Base-by-base conservation (phyloP, 1,140 invertebrate genomes). In the Lepidurus apus region DNA sequence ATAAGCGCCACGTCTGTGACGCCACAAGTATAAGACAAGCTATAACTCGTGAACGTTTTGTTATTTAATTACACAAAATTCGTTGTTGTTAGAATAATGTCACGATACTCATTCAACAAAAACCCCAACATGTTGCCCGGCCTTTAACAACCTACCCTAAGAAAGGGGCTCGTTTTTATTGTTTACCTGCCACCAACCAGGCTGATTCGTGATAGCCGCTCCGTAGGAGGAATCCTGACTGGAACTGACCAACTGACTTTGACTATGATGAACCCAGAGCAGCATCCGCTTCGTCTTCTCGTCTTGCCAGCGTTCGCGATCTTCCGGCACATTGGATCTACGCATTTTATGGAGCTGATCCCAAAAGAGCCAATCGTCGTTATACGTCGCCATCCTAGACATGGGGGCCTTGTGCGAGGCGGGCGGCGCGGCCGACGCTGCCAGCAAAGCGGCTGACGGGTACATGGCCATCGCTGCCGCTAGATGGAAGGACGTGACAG, bases 231-330 rank as follows among this genome's bases (percentile, higher is more conserved):
- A 13, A 42, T 21, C 21, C 53, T 65, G 17, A 21, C 21, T 65
- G 53, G 42, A 78, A 74, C 17, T 43, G 42, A 65, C 47, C 73
- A 74, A 65, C 42, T 43, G n/a, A 24, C 74, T 73, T 21, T 75
- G 78, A 43, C 76, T 77, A 26, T 81, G 81, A 75, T 84, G 82
- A 42, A 84, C 82, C 83, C 83, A 84, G 17, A 84, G 79, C 13
- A 84, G 78, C 83, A 84, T 84, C 78, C 83, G 75, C 74, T 82
- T 82, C 17, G 82, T 81, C 80, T 83, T 84, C 77, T 83, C 83
- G 45, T 82, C 79, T 79, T 82, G 77, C 82, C 83, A 84, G 42
- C 81, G 76, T 47, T 82, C 80, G 8, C 76, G 43, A 75, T 83
- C 81, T 75, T 81, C 80, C 43, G 80, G 78, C 0, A 75, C 42